These are phyloP conservation scores for Isichthys henryi DNA, from an alignment of 2,113 vertebrate species.

Conservation along the genomic window DNA sequence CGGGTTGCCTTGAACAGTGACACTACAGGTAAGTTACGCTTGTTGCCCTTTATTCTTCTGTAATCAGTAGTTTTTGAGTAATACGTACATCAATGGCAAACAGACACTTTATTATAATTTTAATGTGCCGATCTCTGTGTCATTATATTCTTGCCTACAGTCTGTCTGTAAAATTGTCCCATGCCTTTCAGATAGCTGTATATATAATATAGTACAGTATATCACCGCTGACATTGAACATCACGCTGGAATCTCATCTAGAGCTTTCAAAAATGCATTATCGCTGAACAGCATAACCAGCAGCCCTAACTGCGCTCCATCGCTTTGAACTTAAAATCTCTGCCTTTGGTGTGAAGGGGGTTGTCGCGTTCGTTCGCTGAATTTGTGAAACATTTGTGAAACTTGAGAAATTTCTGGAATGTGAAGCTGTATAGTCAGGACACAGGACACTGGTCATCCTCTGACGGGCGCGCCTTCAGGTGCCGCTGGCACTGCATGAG, in stretches of 20 bases:
- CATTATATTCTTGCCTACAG: neutral
- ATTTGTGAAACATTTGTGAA: neutral
- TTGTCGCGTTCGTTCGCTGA: neutral
- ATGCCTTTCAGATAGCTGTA: neutral
- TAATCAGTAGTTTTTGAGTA: neutral
- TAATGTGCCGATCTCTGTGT: neutral
- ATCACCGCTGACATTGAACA: neutral
- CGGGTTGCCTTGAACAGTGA: neutral
- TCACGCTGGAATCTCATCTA: neutral
- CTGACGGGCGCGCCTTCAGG: neutral
- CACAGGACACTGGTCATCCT: neutral
- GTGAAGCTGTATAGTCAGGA: neutral
- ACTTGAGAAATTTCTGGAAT: constrained; percentile 1
- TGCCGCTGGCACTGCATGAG: neutral
- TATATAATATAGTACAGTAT: neutral
- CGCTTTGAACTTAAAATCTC: neutral
- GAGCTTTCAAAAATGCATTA: neutral
- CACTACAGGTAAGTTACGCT: neutral
- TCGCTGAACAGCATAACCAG: neutral
- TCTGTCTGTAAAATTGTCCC: neutral
- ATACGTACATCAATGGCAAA: neutral
- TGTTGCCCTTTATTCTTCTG: neutral
- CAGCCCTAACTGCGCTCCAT: neutral
- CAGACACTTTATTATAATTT: neutral
- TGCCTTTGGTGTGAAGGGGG: neutral